phyloP scores from a whole-genome alignment of 64 coral and sea anemone species.

The Montipora efflorescens region DNA sequence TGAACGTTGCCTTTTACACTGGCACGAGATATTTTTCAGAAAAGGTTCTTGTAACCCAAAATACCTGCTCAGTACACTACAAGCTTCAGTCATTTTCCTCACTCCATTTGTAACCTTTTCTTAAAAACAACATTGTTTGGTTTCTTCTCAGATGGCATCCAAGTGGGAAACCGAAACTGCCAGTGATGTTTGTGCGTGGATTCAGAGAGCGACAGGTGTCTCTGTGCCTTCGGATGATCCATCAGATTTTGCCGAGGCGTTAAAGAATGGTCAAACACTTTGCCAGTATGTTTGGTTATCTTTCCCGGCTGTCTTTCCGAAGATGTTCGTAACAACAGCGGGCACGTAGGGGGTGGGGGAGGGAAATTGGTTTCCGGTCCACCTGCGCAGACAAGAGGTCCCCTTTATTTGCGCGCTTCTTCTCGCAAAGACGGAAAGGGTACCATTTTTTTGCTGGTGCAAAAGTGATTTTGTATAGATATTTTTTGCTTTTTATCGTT shows the following conservation, averaged over 20 bases:
- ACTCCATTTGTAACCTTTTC: too few relatives aligned
- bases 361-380: too few relatives aligned
- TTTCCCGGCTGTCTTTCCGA: background rate
- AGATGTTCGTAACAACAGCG: background rate
- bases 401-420: background rate
- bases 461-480: background rate
- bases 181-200: slow-evolving; percentile 43
- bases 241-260: slow-evolving; percentile 17
- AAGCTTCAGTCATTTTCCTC: too few relatives aligned
- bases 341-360: background rate
- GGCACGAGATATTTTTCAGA: too few relatives aligned
- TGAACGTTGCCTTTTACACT: too few relatives aligned
- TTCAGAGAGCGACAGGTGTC: slow-evolving; percentile 25
- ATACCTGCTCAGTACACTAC: too few relatives aligned
- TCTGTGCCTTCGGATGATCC: slow-evolving; percentile 8
- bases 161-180: slow-evolving; percentile 50
- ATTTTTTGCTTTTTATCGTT: background rate
- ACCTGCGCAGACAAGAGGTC: too few relatives aligned
- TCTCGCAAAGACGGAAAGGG: background rate
- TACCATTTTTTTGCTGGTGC: background rate
- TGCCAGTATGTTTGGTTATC: slow-evolving; percentile 37
- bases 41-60: too few relatives aligned
- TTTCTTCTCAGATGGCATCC: background rate
- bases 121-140: background rate
- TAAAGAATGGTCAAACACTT: slow-evolving; percentile 51